These are phyloP conservation scores for Papilio elwesi DNA, from an alignment of 2,888 invertebrate species.

Conservation along the genomic window DNA sequence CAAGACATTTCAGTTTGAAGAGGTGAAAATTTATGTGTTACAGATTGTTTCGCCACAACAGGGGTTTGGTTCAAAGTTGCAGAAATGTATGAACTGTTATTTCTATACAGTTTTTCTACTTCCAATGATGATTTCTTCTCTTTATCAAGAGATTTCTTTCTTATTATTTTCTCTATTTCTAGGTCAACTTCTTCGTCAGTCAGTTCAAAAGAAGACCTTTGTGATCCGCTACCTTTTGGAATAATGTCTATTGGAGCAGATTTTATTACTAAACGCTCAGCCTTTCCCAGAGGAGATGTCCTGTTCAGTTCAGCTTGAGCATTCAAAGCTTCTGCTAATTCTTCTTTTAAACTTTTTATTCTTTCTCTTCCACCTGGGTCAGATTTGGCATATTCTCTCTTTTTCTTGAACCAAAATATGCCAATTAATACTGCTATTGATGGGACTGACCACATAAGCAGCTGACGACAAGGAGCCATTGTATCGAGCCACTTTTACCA, in stretches of 20 bases:
- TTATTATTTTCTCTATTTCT: constrained; percentile 87
- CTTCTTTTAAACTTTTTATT: constrained; percentile 77
- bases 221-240: constrained; percentile 78
- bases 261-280: constrained; percentile 80
- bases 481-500: constrained; percentile 88
- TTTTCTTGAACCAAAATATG: constrained; percentile 93
- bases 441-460: constrained; percentile 91
- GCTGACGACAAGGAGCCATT: constrained; percentile 91
- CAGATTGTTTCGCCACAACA: constrained; percentile 56
- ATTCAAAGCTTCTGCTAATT: constrained; percentile 77
- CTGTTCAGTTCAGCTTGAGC: constrained; percentile 70
- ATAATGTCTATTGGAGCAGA: constrained; percentile 88
- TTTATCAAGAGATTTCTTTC: constrained; percentile 80
- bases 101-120: constrained; percentile 22
- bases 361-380: constrained; percentile 88
- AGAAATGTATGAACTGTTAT: constrained; percentile 28
- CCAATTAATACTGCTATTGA: constrained; percentile 91
- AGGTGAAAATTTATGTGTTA: constrained; percentile 55
- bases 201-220: constrained; percentile 82
- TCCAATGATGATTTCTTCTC: constrained; percentile 66
- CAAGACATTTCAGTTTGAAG: constrained; percentile 57
- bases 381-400: constrained; percentile 89
- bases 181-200: constrained; percentile 88
- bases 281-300: constrained; percentile 75
- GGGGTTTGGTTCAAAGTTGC: constrained; percentile 48